These are phyloP conservation scores for Dilophus febrilis DNA, from an alignment of 2,888 invertebrate genomes.

Conservation along the genomic window DNA sequence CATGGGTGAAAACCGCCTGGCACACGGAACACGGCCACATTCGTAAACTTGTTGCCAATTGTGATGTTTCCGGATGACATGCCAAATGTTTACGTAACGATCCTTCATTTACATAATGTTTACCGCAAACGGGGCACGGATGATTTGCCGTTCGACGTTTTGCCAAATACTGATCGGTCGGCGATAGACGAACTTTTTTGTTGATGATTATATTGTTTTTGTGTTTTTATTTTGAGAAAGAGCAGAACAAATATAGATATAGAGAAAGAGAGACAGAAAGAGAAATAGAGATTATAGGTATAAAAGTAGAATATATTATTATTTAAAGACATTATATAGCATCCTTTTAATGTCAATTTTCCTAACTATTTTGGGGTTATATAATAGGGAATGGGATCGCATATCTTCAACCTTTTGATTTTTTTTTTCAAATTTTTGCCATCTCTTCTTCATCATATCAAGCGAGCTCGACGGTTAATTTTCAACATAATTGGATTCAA, in stretches of 20 bases:
- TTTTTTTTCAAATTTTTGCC: too few relatives aligned
- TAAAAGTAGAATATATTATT: too few relatives aligned
- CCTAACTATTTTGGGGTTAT: too few relatives aligned
- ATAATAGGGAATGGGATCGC: too few relatives aligned
- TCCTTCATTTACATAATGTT: conserved; percentile 90
- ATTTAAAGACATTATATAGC: too few relatives aligned
- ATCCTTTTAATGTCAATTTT: too few relatives aligned
- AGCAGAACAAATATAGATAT: conserved; percentile 9
- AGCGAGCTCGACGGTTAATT: too few relatives aligned
- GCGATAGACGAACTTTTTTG: conserved; percentile 24
- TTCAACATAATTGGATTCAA: too few relatives aligned
- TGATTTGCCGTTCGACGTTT: conserved; percentile 89
- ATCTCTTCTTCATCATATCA: too few relatives aligned
- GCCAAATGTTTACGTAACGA: conserved; percentile 83
- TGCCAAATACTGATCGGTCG: conserved; percentile 67
- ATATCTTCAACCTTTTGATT: too few relatives aligned
- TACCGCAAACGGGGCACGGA: conserved; percentile 87
- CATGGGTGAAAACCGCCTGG: conserved; percentile 88
- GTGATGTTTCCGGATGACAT: conserved; percentile 81
- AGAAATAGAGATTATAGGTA: too few relatives aligned
- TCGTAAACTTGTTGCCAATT: conserved; percentile 68
- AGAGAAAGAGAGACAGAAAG: conserved; percentile 11
- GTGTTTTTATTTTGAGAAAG: conserved; percentile 12
- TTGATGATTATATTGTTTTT: conserved; percentile 21
- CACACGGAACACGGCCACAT: conserved; percentile 96